Conservation (phyloP, 2,888 invertebrate species). For the Eumacrocentrus americanus region DNA sequence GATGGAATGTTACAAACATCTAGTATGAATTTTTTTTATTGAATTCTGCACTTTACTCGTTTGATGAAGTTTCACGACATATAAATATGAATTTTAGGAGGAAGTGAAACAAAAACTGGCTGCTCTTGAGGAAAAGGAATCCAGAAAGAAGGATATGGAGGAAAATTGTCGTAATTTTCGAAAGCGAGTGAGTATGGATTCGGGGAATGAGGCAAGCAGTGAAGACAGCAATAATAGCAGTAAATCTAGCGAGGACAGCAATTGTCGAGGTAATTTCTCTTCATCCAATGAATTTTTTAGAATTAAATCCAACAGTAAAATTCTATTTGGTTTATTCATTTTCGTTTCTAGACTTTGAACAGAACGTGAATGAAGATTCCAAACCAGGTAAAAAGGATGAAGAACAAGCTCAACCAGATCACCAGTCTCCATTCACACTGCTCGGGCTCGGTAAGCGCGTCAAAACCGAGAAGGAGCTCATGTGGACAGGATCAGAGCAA, state of each 20-base stretch:
- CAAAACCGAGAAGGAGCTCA: slow-evolving; percentile 63
- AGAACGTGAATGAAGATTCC: slow-evolving; percentile 56
- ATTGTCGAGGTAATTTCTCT: slow-evolving; percentile 58
- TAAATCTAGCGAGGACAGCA: slow-evolving; percentile 72
- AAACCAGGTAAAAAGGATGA: slow-evolving; percentile 50
- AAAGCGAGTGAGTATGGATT: slow-evolving; percentile 75
- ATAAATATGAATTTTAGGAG: slow-evolving; percentile 48
- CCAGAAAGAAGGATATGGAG: slow-evolving; percentile 66
- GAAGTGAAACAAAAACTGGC: slow-evolving; percentile 84
- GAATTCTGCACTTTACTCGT: too few species aligned
- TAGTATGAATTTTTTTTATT: slow-evolving; percentile 69
- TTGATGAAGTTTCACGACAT: slow-evolving; percentile 58
- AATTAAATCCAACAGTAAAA: slow-evolving; percentile 1
- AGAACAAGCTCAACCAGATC: slow-evolving; percentile 52
- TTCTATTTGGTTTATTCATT: slow-evolving; percentile 8
- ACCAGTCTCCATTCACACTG: slow-evolving; percentile 64
- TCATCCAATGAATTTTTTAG: too few species aligned
- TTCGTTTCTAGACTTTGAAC: slow-evolving; percentile 50
- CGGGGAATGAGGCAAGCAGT: slow-evolving; percentile 91
- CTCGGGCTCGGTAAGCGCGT: slow-evolving; percentile 62
- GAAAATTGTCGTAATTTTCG: slow-evolving; percentile 65
- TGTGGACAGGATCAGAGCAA: slow-evolving; percentile 94
- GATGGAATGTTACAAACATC: slow-evolving; percentile 82
- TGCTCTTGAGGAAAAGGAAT: slow-evolving; percentile 65
- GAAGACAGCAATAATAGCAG: slow-evolving; percentile 93